Base-by-base conservation (phyloP, 2,797 vertebrate species). In the Manis crassicaudata region DNA sequence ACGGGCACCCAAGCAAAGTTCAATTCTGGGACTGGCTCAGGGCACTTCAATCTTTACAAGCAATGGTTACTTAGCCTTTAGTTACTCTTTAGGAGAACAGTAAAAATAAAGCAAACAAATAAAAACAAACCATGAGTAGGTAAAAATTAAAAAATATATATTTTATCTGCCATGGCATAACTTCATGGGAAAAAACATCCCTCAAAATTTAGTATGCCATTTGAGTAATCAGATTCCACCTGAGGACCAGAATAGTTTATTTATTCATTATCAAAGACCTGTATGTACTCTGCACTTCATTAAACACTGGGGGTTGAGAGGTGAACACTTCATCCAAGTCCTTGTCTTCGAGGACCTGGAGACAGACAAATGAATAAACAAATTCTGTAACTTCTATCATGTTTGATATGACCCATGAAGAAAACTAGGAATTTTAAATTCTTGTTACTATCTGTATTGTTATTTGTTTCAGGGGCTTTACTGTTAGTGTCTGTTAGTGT, bases 161-260 rank as follows among this genome's bases (percentile, higher is more conserved):
- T 20, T 73, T 58, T 37, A 70, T 62, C 7, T 92, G n/a, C 46
- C 62, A 25, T 18, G 35, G 20, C 37, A 25, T 72, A 75, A 83
- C 46, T 35, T 88, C 76, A 75, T 56, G 9, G 32, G 29, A 43
- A 68, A 29, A 50, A 70, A 70, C 18, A 3, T 77, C 21, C 56
- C 58, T 72, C 13, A 89, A 89, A 92, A 75, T 75, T 37, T 5
- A 76, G 2, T 79, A 35, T 76, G 23, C 37, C 40, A 56, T 80
- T 92, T 86, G 40, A 92, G 46, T 50, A 87, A 88, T 54, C 62
- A 77, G 88, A 79, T 83, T 88, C 25, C 46, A 94, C 40, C 40
- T 35, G 23, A 3, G 90, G 70, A 91, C 25, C 52, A 68, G 93
- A 93, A 63, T 13, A 81, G 40, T 68, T 91, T 56, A 62, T 86